Base-by-base conservation (phyloP, 2,113 vertebrate genomes). In the Uria aalge region DNA sequence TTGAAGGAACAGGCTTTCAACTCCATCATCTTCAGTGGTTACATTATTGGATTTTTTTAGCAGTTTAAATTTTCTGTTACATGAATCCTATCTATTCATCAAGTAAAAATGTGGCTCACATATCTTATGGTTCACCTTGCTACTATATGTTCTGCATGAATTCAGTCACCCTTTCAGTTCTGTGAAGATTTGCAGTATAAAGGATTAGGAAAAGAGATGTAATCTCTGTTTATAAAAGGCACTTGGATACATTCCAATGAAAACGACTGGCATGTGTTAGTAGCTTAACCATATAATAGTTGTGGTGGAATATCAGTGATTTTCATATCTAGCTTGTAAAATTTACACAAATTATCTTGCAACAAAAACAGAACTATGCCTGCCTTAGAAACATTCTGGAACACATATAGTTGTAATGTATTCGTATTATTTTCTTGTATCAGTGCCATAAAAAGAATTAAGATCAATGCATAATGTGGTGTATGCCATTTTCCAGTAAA, bases 31-130 rank as follows among this genome's bases (percentile, higher is more conserved):
- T 82, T 94, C 94, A 73, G n/a, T 85, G 69, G 38, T 69, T 90
- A 91, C 45, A 57, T 95, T 95, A 94, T 64, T 94, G 80, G 32
- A 75, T 94, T 89, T 92, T 90, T 94, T 92, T 73, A 92, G 41
- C 45, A 62, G 66, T 87, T 94, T 86, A 82, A 75, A 81, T 91
- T 94, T 94, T 81, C 79, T 92, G 56, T 90, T 91, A 88, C 68
- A 94, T 43, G 64, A 91, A 94, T 96, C 26, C 30, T 90, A 62
- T 79, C 89, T 95, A 92, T 92, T 95, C 22, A 91, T 95, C 84
- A 91, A 92, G n/a, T 73, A 57, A 91, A 94, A 95, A 95, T 94
- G 73, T 68, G 84, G 56, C 69, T 89, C 38, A 72, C 36, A 9
- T 73, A 83, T 60, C 88, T 93, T 82, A 60, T 55, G 23, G 41